Evolutionary conservation across 1,140 invertebrate species (phyloP), one percentile per base, ranked within the genome.

Genomic region (Brachionus plicatilis): DNA sequence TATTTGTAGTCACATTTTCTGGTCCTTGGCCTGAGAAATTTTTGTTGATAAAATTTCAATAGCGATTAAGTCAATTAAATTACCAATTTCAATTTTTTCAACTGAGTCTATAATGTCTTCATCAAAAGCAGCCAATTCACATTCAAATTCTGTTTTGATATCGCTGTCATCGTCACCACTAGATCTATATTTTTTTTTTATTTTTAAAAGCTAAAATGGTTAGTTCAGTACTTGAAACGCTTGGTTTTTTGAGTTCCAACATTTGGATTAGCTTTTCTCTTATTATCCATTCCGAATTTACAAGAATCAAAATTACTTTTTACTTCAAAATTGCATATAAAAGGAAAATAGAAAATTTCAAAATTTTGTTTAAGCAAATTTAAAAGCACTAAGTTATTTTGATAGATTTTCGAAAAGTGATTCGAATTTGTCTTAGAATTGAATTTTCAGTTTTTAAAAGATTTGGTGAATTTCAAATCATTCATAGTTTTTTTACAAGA

Each of bases 1-100:
- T 65, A 84, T 85, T 87, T 7, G 87, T 86, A n/a, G 75, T 70
- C 41, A 75, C 43, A 65, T 70, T 60, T 47, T 86, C 86, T 17
- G 87, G 87, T 12, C 86, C 86, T 56, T 65, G 68, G 24, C 76
- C 86, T 86, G 7, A 8, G 4, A 60, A 41, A 56, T 14, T 24
- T 20, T 24, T 29, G 1, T 20, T 47, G 1, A 78, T 50, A 37
- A 24, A 29, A 41, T 65, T 37, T 41, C 27, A 45, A 43, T 60
- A 20, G 17, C 3, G 5, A 27, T 12, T 4, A 5, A 37, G 3
- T 56, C 9, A 82, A 14, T 65, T 43, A 4, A 60, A 45, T 41
- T 72, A 82, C 79, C 79, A 33, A 68, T 82, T 82, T 82, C 79
- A 14, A 82, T 41, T 82, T 41, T 60, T 20, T 82, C 79, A 45